These are phyloP conservation scores for Chorisops tibialis DNA, from an alignment of 2,888 invertebrate species.

Conservation along the genomic window DNA sequence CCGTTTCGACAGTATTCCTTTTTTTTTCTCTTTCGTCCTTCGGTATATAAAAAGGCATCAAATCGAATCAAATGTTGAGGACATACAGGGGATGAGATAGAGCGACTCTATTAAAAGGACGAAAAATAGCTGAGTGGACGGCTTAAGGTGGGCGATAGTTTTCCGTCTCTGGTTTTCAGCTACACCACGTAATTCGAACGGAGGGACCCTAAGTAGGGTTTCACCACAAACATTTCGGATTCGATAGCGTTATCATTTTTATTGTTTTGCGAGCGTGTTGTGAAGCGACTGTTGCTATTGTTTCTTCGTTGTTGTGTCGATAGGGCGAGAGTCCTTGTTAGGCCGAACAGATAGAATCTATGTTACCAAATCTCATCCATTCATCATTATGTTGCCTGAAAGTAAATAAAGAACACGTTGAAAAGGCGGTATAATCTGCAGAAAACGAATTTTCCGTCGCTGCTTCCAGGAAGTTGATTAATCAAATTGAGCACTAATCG, in stretches of 20 bases:
- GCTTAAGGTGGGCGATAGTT: constrained; percentile 1
- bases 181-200: neutral
- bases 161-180: neutral
- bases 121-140: constrained; percentile 26
- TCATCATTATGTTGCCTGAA: constrained; percentile 1
- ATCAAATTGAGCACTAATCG: constrained; percentile 23
- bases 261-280: constrained; percentile 1
- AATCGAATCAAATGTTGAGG: constrained; percentile 15
- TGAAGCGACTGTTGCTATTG: constrained; percentile 17
- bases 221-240: constrained; percentile 6
- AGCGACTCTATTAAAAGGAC: constrained; percentile 13
- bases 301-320: neutral
- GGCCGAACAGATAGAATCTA: neutral
- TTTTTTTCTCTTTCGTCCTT: too few relatives aligned
- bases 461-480: constrained; percentile 7
- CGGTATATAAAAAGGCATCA: neutral
- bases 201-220: constrained; percentile 8
- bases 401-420: neutral
- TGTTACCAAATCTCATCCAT: neutral
- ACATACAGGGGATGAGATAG: neutral
- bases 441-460: neutral
- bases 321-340: too few relatives aligned
- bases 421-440: too few relatives aligned
- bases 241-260: constrained; percentile 1
- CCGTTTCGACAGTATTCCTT: neutral